Evolutionary conservation across 2,113 vertebrate species (phyloP).

Genomic region (Coregonus clupeaformis): DNA sequence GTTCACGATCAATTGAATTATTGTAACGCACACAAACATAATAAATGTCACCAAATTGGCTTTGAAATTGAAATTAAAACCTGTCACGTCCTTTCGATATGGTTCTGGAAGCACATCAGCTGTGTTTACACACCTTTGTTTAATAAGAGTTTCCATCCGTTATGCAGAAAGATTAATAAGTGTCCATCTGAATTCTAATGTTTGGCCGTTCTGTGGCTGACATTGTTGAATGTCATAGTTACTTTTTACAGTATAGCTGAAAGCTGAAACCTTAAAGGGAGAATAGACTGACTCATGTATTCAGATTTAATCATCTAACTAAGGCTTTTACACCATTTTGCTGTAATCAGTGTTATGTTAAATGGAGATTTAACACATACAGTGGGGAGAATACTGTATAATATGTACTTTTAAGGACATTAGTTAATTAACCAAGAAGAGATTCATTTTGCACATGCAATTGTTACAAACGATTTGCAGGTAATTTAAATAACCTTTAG

Average conservation of each 20-base stretch:
- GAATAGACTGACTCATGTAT: neutral
- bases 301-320: neutral
- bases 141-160: conserved; percentile 54
- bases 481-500: conserved; percentile 44
- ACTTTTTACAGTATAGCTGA: neutral
- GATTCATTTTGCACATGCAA: conserved; percentile 33
- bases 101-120: conserved; percentile 51
- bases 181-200: conserved; percentile 20
- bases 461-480: conserved; percentile 42
- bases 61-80: conserved; percentile 67
- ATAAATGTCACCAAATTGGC: conserved; percentile 49
- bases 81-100: conserved; percentile 59
- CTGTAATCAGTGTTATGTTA: neutral
- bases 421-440: conserved; percentile 36
- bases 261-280: conserved; percentile 4
- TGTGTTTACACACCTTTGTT: conserved; percentile 57
- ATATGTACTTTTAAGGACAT: conserved; percentile 12
- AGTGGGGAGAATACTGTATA: neutral
- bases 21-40: conserved; percentile 48
- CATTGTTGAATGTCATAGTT: conserved; percentile 6
- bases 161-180: conserved; percentile 27
- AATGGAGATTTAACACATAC: neutral
- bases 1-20: conserved; percentile 49
- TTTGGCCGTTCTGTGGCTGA: neutral
- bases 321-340: neutral